These are phyloP conservation scores for Coregonus clupeaformis DNA, from an alignment of 2,113 vertebrate species.

Conservation along the genomic window DNA sequence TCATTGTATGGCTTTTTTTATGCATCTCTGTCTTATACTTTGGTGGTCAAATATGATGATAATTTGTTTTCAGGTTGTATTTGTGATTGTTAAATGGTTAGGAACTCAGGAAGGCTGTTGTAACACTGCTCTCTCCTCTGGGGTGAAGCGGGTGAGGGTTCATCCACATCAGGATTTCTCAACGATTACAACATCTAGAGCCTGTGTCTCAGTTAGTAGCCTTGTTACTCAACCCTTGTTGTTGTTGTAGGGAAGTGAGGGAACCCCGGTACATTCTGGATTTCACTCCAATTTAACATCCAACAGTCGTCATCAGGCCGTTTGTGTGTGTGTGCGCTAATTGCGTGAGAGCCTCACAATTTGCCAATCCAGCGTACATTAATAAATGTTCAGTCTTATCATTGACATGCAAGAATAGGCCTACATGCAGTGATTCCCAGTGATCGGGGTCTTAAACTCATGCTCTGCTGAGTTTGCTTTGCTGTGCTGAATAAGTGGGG, in stretches of 20 bases:
- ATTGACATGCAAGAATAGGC: not conserved
- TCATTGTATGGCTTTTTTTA: not conserved
- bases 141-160: not conserved
- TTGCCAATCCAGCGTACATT: not conserved
- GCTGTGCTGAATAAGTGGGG: not conserved
- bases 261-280: not conserved
- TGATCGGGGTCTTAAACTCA: not conserved
- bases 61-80: not conserved
- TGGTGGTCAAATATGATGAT: not conserved
- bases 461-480: not conserved
- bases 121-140: not conserved
- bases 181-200: not conserved
- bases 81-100: not conserved
- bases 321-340: not conserved
- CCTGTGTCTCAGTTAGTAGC: not conserved
- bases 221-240: constrained; percentile 3
- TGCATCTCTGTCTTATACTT: not conserved
- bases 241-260: not conserved
- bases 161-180: constrained; percentile 2
- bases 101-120: not conserved
- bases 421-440: not conserved
- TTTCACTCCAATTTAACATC: not conserved
- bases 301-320: not conserved
- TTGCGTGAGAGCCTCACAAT: not conserved
- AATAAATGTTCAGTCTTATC: not conserved